Evolutionary conservation across 2,888 invertebrate genomes (phyloP), one percentile per base, ranked within the genome.

Genomic region (Nymphalis urticae): DNA sequence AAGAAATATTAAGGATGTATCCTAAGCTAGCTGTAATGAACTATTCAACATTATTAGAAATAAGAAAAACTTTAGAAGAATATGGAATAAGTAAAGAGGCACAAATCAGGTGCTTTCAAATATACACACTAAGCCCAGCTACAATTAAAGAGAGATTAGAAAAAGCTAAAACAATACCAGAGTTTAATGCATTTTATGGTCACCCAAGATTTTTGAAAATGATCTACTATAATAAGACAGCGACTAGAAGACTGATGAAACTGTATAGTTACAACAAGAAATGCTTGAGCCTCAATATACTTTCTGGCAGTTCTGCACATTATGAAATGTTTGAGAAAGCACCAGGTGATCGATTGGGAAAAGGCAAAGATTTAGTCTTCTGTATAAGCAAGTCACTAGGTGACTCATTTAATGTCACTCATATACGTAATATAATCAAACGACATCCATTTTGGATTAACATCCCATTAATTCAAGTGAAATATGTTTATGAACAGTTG

Each of bases 381-480:
- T 90, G 88, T 73, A 79, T 92, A 71, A 81, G 84, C 58, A 83
- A 90, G 71, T 80, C 77, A 50, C 75, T 92, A 51, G 85, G 84
- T 17, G 85, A 78, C 42, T 77, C 77, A 56, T 89, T 82, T 72
- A 82, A 75, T 72, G 75, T 77, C 16, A 80, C 64, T 73, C 76
- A 82, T 48, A 77, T 92, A 70, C 78, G 86, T 36, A 83, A 81
- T 66, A 71, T 73, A 19, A 72, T 92, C 62, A 90, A 82, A 75
- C 83, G 85, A 72, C 91, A 92, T 75, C 91, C 92, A 60, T 92
- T 85, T 79, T 92, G 92, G 92, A 87, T 90, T 13, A 90, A 92
- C 74, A 85, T 87, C 73, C 90, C 92, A 32, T 75, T 92, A 61
- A 77, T 90, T 24, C 91, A 92, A 81, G 82, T 90, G 0, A 86